Evolutionary conservation across 2,888 invertebrate species (phyloP).

Genomic region (Diarsia mendica): DNA sequence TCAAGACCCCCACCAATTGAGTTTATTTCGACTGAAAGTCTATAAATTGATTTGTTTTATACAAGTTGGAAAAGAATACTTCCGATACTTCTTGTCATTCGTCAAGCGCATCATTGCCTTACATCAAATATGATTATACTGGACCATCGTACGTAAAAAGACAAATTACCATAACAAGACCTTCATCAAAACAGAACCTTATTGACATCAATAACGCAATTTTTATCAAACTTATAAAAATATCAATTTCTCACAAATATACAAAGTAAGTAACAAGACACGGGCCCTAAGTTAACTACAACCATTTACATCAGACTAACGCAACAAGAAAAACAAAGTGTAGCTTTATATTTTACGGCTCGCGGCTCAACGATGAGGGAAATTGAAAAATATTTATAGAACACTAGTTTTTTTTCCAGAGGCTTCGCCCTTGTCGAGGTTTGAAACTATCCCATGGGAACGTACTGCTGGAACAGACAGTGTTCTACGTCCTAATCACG

Average conservation of each 20-base stretch:
- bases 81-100: neutral
- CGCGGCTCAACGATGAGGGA: conserved; percentile 17
- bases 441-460: neutral
- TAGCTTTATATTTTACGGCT: conserved; percentile 52
- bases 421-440: neutral
- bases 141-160: neutral
- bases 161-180: neutral
- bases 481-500: neutral
- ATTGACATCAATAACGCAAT: neutral
- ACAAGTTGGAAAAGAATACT: neutral
- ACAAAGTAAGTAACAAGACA: conserved; percentile 41
- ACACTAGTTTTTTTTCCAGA: neutral
- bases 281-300: conserved; percentile 29
- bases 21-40: too few relatives aligned
- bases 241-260: conserved; percentile 45
- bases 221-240: conserved; percentile 15
- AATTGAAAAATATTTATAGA: conserved; percentile 47
- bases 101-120: neutral
- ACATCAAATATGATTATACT: neutral
- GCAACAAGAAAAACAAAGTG: conserved; percentile 38
- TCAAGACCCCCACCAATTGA: too few relatives aligned
- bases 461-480: neutral
- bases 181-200: neutral
- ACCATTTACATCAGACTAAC: conserved; percentile 51
- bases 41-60: neutral